Evolutionary conservation across 2,888 invertebrate species (phyloP), one percentile per base, ranked within the genome.

Genomic region (Mechanitis messenoides): DNA sequence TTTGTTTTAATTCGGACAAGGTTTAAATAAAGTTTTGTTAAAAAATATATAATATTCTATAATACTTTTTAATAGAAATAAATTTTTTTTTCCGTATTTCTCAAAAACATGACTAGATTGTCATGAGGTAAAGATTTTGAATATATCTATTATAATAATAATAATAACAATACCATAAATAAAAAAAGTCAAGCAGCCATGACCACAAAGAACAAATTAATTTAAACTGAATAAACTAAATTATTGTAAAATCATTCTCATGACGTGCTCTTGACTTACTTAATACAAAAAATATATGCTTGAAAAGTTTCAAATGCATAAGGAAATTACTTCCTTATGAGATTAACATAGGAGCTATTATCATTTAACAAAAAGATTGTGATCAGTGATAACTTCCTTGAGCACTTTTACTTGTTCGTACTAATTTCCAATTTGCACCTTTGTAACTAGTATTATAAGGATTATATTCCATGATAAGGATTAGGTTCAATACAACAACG

Each of bases 231-330:
- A 9, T 9, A 7, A 42, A 42, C 42, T 42, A 53, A 56, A 56
- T 54, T 47, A 55, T 3, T 6, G 45, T 57, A 45, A 4, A 20
- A 55, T 55, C 50, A 63, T 61, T 58, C 58, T 62, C 63, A 53
- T 66, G 60, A 61, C 59, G 58, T 58, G 66, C 58, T 60, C 61
- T 66, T 66, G 63, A 58, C 59, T 63, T 54, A 61, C 31, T 61
- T 38, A 11, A 56, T 45, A 50, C 55, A 59, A 65, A 63, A 66
- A 45, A 45, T 33, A 60, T 35, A 57, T 42, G 54, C 47, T 6
- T 55, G 50, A 50, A 42, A 42, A 50, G 7, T 50, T n/a, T 11
- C 6, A 31, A 50, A 50, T n/a, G 31, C 7, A 50, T 28, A n/a
- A 50, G 7, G 2, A 4, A 50, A 31, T 50, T 50, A 11, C 31